These are phyloP conservation scores for Isurus oxyrinchus DNA, from an alignment of 2,113 vertebrate species.

Conservation along the genomic window DNA sequence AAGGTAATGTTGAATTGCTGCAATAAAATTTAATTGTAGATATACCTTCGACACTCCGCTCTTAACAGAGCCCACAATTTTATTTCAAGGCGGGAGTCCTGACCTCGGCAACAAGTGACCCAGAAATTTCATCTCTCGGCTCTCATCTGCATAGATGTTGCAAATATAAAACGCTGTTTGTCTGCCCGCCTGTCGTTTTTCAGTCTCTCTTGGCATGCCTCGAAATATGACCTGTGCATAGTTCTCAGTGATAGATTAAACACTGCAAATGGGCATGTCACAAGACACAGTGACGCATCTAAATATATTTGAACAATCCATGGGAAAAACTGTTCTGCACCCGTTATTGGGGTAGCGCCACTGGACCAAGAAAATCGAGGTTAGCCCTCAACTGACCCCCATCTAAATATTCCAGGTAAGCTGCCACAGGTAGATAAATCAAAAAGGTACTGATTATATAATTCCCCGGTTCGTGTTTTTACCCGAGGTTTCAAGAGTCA, in stretches of 20 bases:
- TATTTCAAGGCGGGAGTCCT: not conserved
- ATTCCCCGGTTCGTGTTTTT: not conserved
- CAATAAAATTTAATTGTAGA: not conserved
- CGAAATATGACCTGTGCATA: not conserved
- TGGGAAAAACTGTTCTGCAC: not conserved
- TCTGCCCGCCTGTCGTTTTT: not conserved
- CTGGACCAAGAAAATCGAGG: not conserved
- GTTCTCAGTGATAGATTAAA: no score
- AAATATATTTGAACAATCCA: not conserved
- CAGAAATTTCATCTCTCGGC: not conserved
- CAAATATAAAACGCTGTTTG: not conserved
- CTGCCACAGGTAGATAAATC: not conserved
- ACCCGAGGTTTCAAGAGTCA: not conserved
- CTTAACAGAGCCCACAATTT: not conserved
- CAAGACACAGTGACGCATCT: not conserved
- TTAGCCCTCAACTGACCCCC: not conserved
- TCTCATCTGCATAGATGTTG: not conserved
- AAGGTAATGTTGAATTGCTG: not conserved
- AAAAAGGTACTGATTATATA: not conserved
- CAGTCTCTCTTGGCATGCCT: not conserved
- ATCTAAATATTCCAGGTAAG: not conserved
- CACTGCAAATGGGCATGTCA: not conserved
- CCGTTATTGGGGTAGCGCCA: not conserved
- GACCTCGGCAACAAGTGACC: not conserved
- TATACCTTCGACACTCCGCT: not conserved